Evolutionary conservation across 92 coral and sea anemone genomes (phyloP).

Genomic region (Palythoa heliodiscus): DNA sequence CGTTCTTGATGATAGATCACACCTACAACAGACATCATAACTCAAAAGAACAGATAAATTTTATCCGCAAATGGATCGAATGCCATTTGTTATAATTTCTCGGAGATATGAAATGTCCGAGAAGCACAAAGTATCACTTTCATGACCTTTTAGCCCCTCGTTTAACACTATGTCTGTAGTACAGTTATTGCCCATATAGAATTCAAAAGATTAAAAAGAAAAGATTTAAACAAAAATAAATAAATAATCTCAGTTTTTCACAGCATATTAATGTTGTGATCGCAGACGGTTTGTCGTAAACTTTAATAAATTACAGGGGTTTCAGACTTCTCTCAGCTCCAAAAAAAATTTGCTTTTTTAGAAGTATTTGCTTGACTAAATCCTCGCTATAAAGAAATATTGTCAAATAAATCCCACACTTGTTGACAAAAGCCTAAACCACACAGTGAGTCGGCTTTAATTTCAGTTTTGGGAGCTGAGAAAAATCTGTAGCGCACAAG

Average conservation of each 20-base stretch:
- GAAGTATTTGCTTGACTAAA: not conserved
- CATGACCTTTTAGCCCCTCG: not conserved
- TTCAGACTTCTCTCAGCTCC: not conserved
- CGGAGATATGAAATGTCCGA: constrained; percentile 9
- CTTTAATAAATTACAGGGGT: not conserved
- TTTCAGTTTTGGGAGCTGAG: not conserved
- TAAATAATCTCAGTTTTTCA: not conserved
- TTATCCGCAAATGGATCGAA: constrained; percentile 19
- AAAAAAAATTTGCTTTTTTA: not conserved
- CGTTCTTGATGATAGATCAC: not conserved
- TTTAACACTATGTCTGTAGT: not conserved
- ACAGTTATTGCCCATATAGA: not conserved
- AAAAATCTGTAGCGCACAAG: not conserved
- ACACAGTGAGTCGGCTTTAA: not conserved
- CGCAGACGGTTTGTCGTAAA: not conserved
- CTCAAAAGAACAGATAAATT: not conserved
- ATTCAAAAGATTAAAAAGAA: not conserved
- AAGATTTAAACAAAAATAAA: not conserved
- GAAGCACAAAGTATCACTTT: not conserved
- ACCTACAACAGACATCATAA: not conserved
- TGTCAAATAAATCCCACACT: not conserved
- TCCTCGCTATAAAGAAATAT: not conserved
- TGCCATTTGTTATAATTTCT: not conserved
- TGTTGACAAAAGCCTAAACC: not conserved
- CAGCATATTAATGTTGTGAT: not conserved